phyloP scores from a whole-genome alignment of 2,888 invertebrate species.

The Odontocerum albicorne region DNA sequence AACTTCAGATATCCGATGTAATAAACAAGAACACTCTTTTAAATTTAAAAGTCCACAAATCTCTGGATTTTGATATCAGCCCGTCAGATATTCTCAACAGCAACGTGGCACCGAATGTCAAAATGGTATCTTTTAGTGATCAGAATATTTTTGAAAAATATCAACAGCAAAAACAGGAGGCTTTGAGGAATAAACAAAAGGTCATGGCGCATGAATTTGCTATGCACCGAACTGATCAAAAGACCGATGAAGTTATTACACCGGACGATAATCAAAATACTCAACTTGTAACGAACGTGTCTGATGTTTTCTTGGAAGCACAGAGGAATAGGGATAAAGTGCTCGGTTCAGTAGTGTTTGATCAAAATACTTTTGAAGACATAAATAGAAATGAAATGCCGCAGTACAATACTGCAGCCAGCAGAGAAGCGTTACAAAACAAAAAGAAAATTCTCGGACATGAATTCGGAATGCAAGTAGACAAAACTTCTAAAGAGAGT shows the following conservation, averaged over 20 bases:
- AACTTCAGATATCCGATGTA: conserved; percentile 10
- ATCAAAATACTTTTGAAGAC: conserved; percentile 8
- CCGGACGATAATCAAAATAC: conserved; percentile 39
- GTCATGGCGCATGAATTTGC: conserved; percentile 56
- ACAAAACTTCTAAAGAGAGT: conserved; percentile 29
- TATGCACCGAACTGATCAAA: conserved; percentile 44
- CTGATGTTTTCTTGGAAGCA: conserved; percentile 50
- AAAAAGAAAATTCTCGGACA: conserved; percentile 62
- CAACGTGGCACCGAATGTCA: conserved; percentile 17
- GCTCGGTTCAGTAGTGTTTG: conserved; percentile 24
- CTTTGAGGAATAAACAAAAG: conserved; percentile 54
- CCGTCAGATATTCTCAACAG: conserved; percentile 34
- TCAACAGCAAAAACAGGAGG: conserved; percentile 49
- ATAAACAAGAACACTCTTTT: conserved; percentile 25
- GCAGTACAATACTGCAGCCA: conserved; percentile 44
- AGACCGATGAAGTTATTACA: conserved; percentile 37
- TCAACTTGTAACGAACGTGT: conserved; percentile 37
- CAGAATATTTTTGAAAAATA: conserved; percentile 37
- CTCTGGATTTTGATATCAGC: conserved; percentile 26
- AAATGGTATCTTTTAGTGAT: conserved; percentile 22
- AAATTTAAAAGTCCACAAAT: conserved; percentile 19
- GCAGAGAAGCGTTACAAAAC: conserved; percentile 63
- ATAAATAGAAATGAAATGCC: conserved; percentile 19
- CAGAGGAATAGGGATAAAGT: conserved; percentile 45
- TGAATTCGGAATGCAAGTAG: conserved; percentile 54